Evolutionary conservation across 1,140 invertebrate genomes (phyloP).

Genomic region (Drosophila sproati): DNA sequence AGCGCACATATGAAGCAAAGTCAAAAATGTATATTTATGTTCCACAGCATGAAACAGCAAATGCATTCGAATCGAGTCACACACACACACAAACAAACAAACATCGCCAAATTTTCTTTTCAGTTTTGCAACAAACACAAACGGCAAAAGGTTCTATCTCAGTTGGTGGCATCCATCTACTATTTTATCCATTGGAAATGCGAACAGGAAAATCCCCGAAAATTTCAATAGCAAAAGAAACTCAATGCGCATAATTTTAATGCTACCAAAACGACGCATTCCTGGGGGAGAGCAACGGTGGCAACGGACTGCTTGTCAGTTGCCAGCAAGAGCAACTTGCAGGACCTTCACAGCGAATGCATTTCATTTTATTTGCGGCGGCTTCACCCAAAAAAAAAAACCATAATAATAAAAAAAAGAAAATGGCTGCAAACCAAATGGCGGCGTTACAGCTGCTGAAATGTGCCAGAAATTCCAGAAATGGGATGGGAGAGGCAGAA

Average conservation of each 20-base stretch:
- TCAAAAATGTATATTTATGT: conserved; percentile 57
- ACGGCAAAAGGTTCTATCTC: conserved; percentile 31
- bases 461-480: conserved; percentile 35
- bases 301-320: conserved; percentile 6
- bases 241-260: conserved; percentile 71
- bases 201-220: conserved; percentile 49
- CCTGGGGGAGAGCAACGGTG: not conserved
- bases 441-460: conserved; percentile 62
- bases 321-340: conserved; percentile 12
- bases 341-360: conserved; percentile 53
- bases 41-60: conserved; percentile 56
- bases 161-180: not conserved
- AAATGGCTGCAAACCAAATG: conserved; percentile 61
- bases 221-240: conserved; percentile 66
- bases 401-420: not conserved
- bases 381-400: conserved; percentile 8
- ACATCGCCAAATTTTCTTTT: conserved; percentile 38
- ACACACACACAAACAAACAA: not conserved
- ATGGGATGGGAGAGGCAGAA: conserved; percentile 1
- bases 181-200: conserved; percentile 39
- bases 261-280: conserved; percentile 8
- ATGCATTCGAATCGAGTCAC: conserved; percentile 53
- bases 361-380: conserved; percentile 66
- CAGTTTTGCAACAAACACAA: conserved; percentile 46
- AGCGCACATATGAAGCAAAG: conserved; percentile 18